Evolutionary conservation across 2,888 invertebrate species (phyloP), one percentile per base, ranked within the genome.

Genomic region (Mimas tiliae): DNA sequence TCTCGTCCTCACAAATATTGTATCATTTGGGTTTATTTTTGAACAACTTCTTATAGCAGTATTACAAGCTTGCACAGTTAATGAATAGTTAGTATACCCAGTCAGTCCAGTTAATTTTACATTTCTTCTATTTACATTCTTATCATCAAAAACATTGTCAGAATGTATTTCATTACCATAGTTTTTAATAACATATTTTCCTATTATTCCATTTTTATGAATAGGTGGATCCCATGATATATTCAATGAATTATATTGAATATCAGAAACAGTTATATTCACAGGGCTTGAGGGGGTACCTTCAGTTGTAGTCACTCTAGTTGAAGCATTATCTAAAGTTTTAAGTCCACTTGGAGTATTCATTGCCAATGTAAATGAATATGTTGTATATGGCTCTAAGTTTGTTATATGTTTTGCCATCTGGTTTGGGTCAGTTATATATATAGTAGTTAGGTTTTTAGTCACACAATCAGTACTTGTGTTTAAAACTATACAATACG

Each of bases 371-470:
- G 93, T 92, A 62, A 97, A 94, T 83, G 94, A 95, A 78, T 98
- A 98, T 0, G 95, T 96, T 4, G 96, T 96, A 79, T 96, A 97
- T 0, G 98, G 97, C 72, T 95, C 95, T 65, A 98, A 88, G 64
- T 94, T 91, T 0, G 89, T 91, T n/a, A 97, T 94, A 51, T 90
- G 94, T 38, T 94, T 94, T 73, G 94, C 87, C 73, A 89, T 94
- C 63, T 92, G 90, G 67, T 89, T 90, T 0, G 95, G 89, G 76
- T 95, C 74, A 67, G 81, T 69, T 66, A 93, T 80, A 75, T 88
- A 77, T 89, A 91, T 68, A 14, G 64, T 68, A 88, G 87, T 80
- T 69, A 79, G 80, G 72, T 89, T 80, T 68, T 80, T 82, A 63
- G 93, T 94, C 76, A 94, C 95, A 86, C 96, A 96, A 38, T 87